Conservation (phyloP, 2,888 invertebrate species). For the Sipha maydis region DNA sequence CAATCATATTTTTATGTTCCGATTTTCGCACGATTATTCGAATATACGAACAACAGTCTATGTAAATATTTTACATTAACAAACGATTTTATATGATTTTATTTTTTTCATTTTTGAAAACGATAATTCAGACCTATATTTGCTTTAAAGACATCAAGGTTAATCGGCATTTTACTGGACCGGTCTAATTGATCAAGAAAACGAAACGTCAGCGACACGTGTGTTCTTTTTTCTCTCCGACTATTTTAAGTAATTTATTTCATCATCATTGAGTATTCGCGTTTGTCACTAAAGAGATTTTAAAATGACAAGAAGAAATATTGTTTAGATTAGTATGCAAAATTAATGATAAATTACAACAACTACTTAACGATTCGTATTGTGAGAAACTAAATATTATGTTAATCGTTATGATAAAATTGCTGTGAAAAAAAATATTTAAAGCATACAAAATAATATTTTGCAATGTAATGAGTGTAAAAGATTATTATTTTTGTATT, state of each 20-base stretch:
- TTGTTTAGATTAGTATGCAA: background rate
- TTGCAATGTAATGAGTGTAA: too few relatives aligned
- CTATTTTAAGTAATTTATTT: constrained; percentile 4
- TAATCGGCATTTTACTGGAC: background rate
- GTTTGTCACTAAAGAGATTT: background rate
- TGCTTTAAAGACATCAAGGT: background rate
- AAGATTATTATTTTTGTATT: too few relatives aligned
- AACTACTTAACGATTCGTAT: background rate
- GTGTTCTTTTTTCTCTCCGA: background rate
- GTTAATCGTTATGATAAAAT: background rate
- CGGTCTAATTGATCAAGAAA: background rate
- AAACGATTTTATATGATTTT: background rate
- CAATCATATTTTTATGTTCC: background rate
- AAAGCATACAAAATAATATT: too few relatives aligned
- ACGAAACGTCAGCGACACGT: constrained; percentile 28
- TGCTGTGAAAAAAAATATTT: too few relatives aligned
- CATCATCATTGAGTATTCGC: background rate
- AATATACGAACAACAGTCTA: background rate
- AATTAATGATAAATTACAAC: background rate
- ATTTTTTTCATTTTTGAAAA: background rate
- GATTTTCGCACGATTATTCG: background rate
- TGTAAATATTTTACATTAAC: too few relatives aligned
- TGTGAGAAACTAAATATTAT: background rate
- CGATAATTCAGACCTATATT: background rate
- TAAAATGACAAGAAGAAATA: background rate